A percentile compares a stretch with the other conserved stretches of the same genome.
Evolutionary conservation across 2,797 vertebrate species (phyloP).

Genomic region (Psittacula derbiana): DNA sequence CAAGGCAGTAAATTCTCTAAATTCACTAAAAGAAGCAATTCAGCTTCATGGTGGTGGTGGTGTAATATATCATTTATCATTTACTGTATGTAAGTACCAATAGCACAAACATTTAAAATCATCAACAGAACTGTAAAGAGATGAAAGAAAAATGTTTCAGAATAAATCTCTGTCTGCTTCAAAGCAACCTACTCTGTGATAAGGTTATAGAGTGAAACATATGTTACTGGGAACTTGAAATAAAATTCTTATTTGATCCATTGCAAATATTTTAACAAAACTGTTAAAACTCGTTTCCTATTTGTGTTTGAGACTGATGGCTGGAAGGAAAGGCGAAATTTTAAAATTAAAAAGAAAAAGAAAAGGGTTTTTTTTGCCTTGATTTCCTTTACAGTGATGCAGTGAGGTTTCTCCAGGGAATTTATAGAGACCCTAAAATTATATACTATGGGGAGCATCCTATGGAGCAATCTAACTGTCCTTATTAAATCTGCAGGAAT

Average conservation of each 20-base stretch:
- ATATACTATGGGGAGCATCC: background rate
- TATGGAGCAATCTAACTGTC: background rate
- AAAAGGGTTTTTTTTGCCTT: background rate
- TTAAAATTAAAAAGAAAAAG: background rate
- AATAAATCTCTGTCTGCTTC: conserved; percentile 62
- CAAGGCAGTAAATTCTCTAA: conserved; percentile 65
- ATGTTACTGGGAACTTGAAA: conserved; percentile 15
- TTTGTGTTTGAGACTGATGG: background rate
- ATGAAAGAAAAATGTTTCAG: conserved; percentile 54
- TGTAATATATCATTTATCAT: conserved; percentile 72
- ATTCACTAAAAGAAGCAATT: conserved; percentile 62
- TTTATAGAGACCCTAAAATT: background rate
- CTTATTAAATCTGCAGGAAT: background rate
- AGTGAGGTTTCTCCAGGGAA: background rate
- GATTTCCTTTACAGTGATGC: background rate
- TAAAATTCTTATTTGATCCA: conserved; percentile 21
- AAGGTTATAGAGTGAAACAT: conserved; percentile 23
- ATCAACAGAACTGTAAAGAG: conserved; percentile 65
- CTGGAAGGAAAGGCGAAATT: background rate
- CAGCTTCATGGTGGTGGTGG: conserved; percentile 56
- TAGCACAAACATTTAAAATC: conserved; percentile 70
- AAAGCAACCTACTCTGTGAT: conserved; percentile 36
- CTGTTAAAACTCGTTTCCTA: conserved; percentile 46
- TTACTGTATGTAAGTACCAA: conserved; percentile 69
- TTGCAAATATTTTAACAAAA: background rate